These are phyloP conservation scores for Rhingia campestris DNA, from an alignment of 2,888 invertebrate genomes.

Conservation along the genomic window DNA sequence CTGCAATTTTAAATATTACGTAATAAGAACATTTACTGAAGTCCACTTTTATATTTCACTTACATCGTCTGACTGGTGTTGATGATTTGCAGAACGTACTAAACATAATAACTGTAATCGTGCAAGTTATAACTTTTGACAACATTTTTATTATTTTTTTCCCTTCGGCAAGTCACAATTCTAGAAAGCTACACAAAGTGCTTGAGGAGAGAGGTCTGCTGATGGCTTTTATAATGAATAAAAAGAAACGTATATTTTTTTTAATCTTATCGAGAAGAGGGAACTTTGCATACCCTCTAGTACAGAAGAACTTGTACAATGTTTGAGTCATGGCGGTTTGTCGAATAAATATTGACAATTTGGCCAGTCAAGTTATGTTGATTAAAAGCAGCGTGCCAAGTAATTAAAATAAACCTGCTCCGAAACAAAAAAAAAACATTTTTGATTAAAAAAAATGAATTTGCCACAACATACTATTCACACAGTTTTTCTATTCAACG, in stretches of 20 bases:
- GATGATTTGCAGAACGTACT: background rate
- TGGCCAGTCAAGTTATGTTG: too few species aligned
- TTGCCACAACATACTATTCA: too few species aligned
- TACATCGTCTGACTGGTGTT: conserved; percentile 46
- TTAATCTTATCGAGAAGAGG: conserved; percentile 28
- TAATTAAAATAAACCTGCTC: too few species aligned
- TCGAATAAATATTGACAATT: background rate
- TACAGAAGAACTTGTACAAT: conserved; percentile 10
- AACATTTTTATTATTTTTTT: conserved; percentile 9
- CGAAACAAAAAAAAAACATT: too few species aligned
- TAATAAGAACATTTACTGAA: background rate
- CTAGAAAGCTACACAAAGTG: background rate
- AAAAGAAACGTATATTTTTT: background rate
- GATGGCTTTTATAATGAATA: conserved; percentile 32
- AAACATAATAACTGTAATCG: background rate
- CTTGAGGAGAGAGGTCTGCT: background rate
- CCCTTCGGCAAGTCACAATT: background rate
- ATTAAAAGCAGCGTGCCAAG: too few species aligned
- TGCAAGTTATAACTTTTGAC: background rate
- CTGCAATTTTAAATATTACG: conserved; percentile 64
- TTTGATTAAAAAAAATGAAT: too few species aligned
- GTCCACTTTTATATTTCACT: conserved; percentile 1
- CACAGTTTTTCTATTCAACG: too few species aligned
- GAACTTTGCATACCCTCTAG: too few species aligned
- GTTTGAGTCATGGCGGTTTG: background rate